Conservation (phyloP, 2,113 vertebrate species). For the Protobothrops flavoviridis region DNA sequence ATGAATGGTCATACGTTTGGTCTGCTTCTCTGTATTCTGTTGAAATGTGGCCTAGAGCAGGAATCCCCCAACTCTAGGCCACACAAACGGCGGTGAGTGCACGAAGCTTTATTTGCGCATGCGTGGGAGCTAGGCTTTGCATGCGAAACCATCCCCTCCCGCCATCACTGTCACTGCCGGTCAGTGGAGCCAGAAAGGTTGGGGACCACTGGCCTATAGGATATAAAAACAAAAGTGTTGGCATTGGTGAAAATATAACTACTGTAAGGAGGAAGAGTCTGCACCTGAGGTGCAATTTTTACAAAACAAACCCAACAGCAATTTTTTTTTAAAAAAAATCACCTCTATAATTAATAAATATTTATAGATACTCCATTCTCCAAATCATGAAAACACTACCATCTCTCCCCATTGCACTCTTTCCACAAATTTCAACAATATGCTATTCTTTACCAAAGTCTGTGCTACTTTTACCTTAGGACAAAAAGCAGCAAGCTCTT, state of each 20-base stretch:
- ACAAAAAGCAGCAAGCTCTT: slow-evolving; percentile 93
- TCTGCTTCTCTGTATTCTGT: background rate
- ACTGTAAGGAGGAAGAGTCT: background rate
- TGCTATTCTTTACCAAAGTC: background rate
- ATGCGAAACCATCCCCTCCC: background rate
- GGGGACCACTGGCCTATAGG: background rate
- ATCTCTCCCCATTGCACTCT: background rate
- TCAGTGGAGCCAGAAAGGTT: background rate
- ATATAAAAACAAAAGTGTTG: background rate
- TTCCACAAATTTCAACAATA: background rate
- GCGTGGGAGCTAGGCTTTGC: no score
- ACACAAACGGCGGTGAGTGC: background rate
- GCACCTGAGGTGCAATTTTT: background rate
- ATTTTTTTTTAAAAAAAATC: background rate
- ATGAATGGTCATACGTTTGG: background rate
- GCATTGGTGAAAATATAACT: background rate
- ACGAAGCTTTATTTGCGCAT: background rate
- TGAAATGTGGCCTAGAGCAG: background rate
- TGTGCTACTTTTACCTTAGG: slow-evolving; percentile 76
- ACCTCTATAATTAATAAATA: background rate
- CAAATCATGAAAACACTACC: background rate
- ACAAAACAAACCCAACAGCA: background rate
- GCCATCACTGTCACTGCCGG: background rate
- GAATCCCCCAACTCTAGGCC: background rate
- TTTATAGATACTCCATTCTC: background rate